phyloP scores from a whole-genome alignment of 2,113 vertebrate genomes.

The Myodes glareolus region DNA sequence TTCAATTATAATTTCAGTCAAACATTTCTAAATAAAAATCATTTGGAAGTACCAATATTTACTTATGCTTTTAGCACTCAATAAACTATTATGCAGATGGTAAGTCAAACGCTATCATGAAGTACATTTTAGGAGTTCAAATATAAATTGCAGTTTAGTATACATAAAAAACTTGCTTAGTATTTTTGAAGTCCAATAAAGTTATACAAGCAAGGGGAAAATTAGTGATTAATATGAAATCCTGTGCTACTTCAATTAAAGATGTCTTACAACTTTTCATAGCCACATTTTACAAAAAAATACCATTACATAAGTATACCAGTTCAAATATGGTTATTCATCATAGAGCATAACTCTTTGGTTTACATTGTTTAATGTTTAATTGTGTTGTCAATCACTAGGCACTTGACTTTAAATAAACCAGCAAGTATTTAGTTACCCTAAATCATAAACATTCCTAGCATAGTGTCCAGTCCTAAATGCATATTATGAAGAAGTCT shows the following conservation, averaged over 20 bases:
- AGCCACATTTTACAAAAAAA: not conserved
- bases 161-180: not conserved
- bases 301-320: not conserved
- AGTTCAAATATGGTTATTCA: not conserved
- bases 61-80: not conserved
- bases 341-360: not conserved
- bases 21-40: not conserved
- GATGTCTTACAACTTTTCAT: not conserved
- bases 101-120: not conserved
- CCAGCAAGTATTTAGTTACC: not conserved
- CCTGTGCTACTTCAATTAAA: not conserved
- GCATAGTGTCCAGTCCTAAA: not conserved
- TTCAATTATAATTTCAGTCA: not conserved
- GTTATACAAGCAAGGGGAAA: not conserved
- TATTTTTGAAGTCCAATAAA: not conserved
- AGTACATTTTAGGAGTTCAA: not conserved
- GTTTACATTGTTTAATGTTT: not conserved
- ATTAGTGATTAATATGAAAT: not conserved
- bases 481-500: not conserved
- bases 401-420: not conserved
- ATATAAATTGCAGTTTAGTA: not conserved
- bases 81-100: not conserved
- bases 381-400: not conserved
- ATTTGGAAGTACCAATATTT: not conserved
- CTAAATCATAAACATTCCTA: not conserved